These are phyloP conservation scores for Carollia perspicillata DNA, from an alignment of 2,113 vertebrate genomes.

Conservation along the genomic window DNA sequence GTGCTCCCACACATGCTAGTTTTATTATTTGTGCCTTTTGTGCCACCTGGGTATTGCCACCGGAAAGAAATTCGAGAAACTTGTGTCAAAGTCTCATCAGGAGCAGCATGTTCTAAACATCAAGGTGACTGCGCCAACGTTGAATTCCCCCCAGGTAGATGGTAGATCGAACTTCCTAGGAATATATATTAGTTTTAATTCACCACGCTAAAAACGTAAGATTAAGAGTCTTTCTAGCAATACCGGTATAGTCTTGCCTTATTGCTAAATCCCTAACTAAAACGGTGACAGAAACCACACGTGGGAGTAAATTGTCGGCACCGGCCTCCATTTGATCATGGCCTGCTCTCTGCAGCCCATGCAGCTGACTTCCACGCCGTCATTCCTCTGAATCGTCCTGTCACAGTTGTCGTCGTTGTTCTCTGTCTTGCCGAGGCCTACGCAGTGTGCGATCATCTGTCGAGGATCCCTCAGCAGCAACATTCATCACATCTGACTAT, in stretches of 20 bases:
- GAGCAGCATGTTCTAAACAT: neutral
- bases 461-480: too few species aligned
- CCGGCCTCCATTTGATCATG: neutral
- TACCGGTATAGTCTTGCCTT: neutral
- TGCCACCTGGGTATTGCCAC: neutral
- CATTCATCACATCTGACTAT: neutral
- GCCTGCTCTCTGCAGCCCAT: neutral
- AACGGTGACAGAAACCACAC: neutral
- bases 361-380: fast-evolving
- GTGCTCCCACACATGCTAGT: neutral
- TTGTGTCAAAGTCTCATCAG: neutral
- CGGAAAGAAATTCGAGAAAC: neutral
- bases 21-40: neutral
- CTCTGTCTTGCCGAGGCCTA: neutral
- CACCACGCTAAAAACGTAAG: neutral
- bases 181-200: neutral
- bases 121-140: neutral
- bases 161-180: neutral
- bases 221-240: neutral
- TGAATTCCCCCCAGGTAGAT: neutral
- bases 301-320: neutral
- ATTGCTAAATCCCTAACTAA: neutral
- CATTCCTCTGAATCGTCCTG: neutral
- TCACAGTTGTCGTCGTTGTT: neutral
- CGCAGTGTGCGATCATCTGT: neutral